Evolutionary conservation across 2,888 invertebrate species (phyloP), one percentile per base, ranked within the genome.

Genomic region (Limnephilus marmoratus): DNA sequence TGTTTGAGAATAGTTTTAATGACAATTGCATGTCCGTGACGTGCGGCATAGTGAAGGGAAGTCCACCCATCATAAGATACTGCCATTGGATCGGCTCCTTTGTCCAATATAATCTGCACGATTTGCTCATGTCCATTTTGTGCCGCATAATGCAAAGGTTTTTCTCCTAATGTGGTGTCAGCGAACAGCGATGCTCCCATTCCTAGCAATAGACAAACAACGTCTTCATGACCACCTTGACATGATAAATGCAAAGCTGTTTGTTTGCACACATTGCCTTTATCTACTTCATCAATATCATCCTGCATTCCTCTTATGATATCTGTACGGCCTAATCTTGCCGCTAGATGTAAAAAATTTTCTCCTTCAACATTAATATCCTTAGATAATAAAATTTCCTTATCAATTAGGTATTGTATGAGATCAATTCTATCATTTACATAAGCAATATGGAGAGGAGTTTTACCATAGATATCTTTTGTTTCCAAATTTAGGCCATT

Each of bases 161-260:
- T 83, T 24, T 83, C 83, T 41, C 83, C 83, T 13, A 34, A 18
- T 18, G 24, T 41, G 37, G 34, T 9, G 7, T 41, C 24, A 83
- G 83, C 24, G 11, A 37, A 24, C 9, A 83, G 1, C 18, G 34
- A 34, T 15, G 37, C 83, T 34, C 83, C 83, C 24, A 41, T n/a
- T 41, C 15, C 41, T n/a, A 83, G 18, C 9, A 83, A 34, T 11
- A 83, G 37, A 24, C 24, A 24, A 34, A 83, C 37, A 4, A 83
- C 37, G 1, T 31, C 83, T 24, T 4, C 18, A 24, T 83, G 83
- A 34, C 83, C 83, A 41, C 83, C 83, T 41, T 83, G 37, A n/a
- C 83, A 83, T 41, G 83, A 34, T 41, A 37, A 24, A n/a, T 83
- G 83, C 83, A 83, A 41, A 37, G 83, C 37, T 24, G 83, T 83